Conservation (phyloP, 1,140 invertebrate genomes). For the Drosophila serrata region DNA sequence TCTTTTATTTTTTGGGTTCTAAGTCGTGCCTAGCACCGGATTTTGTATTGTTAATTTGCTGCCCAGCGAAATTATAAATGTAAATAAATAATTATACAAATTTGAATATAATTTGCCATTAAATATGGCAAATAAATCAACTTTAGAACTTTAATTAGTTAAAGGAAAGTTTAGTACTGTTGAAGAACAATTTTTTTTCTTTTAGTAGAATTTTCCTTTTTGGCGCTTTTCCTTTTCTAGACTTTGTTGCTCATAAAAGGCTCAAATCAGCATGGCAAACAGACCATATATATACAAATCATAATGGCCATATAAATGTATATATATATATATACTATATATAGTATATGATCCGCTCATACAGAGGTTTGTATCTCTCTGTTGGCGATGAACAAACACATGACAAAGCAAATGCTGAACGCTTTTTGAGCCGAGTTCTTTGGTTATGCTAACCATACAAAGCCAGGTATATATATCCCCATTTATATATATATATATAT, state of each 20-base stretch:
- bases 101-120: constrained; percentile 14
- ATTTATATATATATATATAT: constrained; percentile 31
- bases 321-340: constrained; percentile 21
- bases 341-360: constrained; percentile 16
- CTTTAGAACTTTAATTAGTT: neutral
- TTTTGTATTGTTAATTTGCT: constrained; percentile 20
- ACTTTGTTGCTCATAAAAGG: constrained; percentile 54
- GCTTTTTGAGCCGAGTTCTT: constrained; percentile 61
- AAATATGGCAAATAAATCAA: constrained; percentile 7
- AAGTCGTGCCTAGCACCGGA: constrained; percentile 35
- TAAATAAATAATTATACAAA: constrained; percentile 26
- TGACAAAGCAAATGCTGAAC: constrained; percentile 72
- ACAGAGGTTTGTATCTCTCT: constrained; percentile 3
- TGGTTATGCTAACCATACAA: constrained; percentile 44
- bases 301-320: constrained; percentile 53
- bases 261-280: constrained; percentile 72
- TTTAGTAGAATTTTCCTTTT: constrained; percentile 20
- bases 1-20: constrained; percentile 13
- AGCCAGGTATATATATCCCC: constrained; percentile 22
- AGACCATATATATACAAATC: constrained; percentile 68
- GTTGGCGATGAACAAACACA: constrained; percentile 51
- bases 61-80: constrained; percentile 23
- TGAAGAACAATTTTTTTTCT: too few species aligned
- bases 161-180: neutral
- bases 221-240: constrained; percentile 27